These are phyloP conservation scores for Saiga tatarica DNA, from an alignment of 2,113 vertebrate genomes.

Conservation along the genomic window DNA sequence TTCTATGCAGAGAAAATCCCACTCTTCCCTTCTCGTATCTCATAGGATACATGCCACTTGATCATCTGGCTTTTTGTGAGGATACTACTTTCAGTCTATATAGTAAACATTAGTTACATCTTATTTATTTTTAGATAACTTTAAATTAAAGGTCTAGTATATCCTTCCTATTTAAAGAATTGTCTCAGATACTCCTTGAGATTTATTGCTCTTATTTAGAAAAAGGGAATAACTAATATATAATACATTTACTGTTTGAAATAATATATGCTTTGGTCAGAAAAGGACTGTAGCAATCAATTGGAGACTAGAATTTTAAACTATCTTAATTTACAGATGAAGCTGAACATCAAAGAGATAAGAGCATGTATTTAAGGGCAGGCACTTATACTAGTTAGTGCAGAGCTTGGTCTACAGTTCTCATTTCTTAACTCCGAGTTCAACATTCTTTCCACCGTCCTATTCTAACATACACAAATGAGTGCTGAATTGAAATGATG, in stretches of 20 bases:
- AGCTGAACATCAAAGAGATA: background rate
- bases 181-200: background rate
- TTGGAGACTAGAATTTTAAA: background rate
- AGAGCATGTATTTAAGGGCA: background rate
- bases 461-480: background rate
- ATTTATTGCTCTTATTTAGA: background rate
- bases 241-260: background rate
- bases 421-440: background rate
- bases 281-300: background rate
- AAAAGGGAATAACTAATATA: background rate
- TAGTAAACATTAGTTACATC: background rate
- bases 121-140: constrained; percentile 1
- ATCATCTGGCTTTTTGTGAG: background rate
- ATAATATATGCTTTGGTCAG: background rate
- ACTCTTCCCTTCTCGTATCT: background rate
- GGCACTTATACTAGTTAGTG: background rate
- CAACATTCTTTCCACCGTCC: background rate
- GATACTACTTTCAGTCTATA: background rate
- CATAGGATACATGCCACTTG: background rate
- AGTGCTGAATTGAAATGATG: background rate
- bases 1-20: background rate
- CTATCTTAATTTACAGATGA: background rate
- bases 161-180: background rate
- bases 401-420: background rate
- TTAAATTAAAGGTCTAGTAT: constrained; percentile 1